Base-by-base conservation (phyloP, 2,113 vertebrate species). In the Otus sunia region DNA sequence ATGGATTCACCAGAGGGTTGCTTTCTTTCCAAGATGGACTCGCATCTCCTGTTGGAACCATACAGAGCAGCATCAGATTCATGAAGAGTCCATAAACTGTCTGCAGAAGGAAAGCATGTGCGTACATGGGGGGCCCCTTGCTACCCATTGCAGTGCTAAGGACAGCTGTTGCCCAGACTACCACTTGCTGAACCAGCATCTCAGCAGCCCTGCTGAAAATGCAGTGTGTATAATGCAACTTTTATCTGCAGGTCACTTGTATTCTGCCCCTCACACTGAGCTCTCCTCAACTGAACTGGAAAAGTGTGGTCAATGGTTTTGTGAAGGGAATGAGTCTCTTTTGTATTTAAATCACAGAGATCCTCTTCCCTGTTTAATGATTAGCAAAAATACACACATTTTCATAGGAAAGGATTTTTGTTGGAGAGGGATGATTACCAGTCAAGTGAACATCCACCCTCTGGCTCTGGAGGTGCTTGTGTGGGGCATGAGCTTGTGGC, bases 111-210 rank as follows among this genome's bases (percentile, higher is more conserved):
- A 74, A 73, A 62, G 36, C 5, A 11, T 6, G 4, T 49, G 18
- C 9, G 0, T 26, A 11, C 18, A 1, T 4, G 22, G 27, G 41
- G 30, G 21, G 26, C 2, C 9, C 10, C 37, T 62, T 52, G 8
- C 39, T 87, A 13, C 45, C 29, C 5, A 0, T 32, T 37, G 27
- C 53, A 47, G 47, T n/a, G 12, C 34, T 53, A 27, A 34, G 30
- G 52, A 39, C 36, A 74, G 17, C 22, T 74, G 1, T 50, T 74
- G 56, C 29, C 12, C n/a, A 55, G 55, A 30, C 71, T 41, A 50
- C 19, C 36, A 25, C 18, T 58, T 53, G 32, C 67, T 86, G 82
- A 37, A 59, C 45, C 41, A 80, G 9, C 34, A 22, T 25, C 34
- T 90, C 71, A 49, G 36, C 82, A 90, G 41, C 59, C 43, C 59